Evolutionary conservation across 2,797 vertebrate species (phyloP).

Genomic region (Garrulus glandarius): DNA sequence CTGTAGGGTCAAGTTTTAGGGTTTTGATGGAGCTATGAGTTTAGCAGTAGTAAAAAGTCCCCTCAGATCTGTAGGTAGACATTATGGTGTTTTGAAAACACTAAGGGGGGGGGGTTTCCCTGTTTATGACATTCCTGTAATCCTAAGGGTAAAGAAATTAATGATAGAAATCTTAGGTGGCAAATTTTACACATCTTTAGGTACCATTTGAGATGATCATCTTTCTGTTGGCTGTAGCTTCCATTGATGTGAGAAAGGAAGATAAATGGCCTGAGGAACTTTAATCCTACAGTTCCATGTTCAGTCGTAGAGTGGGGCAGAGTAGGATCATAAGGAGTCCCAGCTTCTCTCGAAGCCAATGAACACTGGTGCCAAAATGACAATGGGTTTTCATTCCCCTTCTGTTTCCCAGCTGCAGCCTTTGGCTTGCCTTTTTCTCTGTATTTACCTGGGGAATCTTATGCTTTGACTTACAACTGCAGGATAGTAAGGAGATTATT

Average conservation of each 20-base stretch:
- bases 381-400: neutral
- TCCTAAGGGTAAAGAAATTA: neutral
- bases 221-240: neutral
- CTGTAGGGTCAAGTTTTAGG: neutral
- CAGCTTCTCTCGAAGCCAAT: neutral
- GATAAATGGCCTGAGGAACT: neutral
- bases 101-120: accelerated
- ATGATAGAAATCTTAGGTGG: neutral
- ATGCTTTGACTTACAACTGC: neutral
- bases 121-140: neutral
- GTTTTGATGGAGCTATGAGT: neutral
- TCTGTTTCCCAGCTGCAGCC: neutral
- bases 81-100: neutral
- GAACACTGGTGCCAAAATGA: neutral
- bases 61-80: neutral
- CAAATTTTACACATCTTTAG: neutral
- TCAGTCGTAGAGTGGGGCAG: accelerated
- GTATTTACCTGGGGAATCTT: neutral
- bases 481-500: neutral
- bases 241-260: neutral
- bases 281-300: neutral
- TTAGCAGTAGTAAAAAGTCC: neutral
- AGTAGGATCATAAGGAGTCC: neutral
- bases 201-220: neutral
- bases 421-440: neutral